Base-by-base conservation (phyloP, 2,113 vertebrate species). In the Megaceryle maxima region DNA sequence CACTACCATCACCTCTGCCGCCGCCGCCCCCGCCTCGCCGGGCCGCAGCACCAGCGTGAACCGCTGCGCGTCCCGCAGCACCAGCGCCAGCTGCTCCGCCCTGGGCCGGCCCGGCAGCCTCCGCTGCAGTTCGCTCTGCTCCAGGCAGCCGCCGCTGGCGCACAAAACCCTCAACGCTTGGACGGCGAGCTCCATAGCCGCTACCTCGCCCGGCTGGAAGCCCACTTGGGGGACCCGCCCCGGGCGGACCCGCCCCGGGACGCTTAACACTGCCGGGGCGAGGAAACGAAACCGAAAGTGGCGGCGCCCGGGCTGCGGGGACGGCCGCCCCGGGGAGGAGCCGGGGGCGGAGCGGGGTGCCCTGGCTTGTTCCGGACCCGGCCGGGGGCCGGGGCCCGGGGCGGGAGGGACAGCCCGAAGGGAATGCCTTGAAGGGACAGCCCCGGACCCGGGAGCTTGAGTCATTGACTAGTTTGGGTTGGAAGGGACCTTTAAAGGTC, bases 251-350 rank as follows among this genome's bases (percentile, higher is more conserved):
- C 59, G 6, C 48, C 63, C 21, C 31, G 29, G 5, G 9, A 9
- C 11, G 16, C 37, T 37, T 37, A 12, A 26, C 44, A 4, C 6
- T 35, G 19, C 16, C 13, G 4, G 3, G 5, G 16, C 16, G 16
- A 55, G 90, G 94, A 95, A 98, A 56, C 88, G 97, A 98, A 98
- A 98, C 28, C 28, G 95, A 97, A 98, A 97, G 59, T 28, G 26
- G 28, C 11, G 26, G 20, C 19, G 19, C 29, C 26, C 24, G 33
- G 51, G n/a, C 12, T 1, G 35, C 6, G 48, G 26, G 22, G 4
- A 4, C 10, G 28, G 22, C 33, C 19, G 20, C 11, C 15, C 17
- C 8, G 16, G 24, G 51, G 43, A 33, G n/a, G 19, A 9, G 24
- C 24, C 20, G 18, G 28, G 26, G 35, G 28, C 5, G 26, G 50